Base-by-base conservation (phyloP, 2,113 vertebrate genomes). In the Etheostoma cragini region DNA sequence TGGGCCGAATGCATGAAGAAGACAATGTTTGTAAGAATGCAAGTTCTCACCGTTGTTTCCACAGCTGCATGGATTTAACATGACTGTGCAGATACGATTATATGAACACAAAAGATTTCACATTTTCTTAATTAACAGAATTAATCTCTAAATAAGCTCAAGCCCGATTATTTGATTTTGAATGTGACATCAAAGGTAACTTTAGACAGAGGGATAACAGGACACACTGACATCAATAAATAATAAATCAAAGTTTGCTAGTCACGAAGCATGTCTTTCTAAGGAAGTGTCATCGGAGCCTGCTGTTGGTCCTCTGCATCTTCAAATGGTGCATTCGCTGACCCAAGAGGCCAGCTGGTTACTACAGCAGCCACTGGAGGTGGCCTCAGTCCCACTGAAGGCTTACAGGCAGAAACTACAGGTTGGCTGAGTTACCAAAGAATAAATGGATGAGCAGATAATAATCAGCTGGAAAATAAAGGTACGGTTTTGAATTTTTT, bases 391-490 rank as follows among this genome's bases (percentile, higher is more conserved):
- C 72, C 5, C 70, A 70, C 87, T 92, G 70, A 89, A 88, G 65
- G 77, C 81, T 17, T 85, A 62, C 4, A 80, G 91, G 79, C 87
- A 93, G 70, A 86, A 87, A 81, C 54, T 92, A 72, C 93, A 94
- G 92, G 95, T 95, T 58, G 64, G 61, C 3, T 53, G 68, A 46
- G 22, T n/a, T 26, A 15, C 10, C 50, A 2, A 45, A 52, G 0
- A n/a, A 56, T 4, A 7, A 8, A 60, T 15, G 15, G 1, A 58
- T 47, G 13, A 26, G 2, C n/a, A 22, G 4, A 64, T 71, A 4
- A 35, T 12, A 65, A 80, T 53, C 16, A 22, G 21, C 56, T 54
- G n/a, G 33, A 78, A 52, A 35, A 68, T 4, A 57, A 7, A 21
- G 17, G 8, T 1, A 17, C 0, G 0, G 8, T 21, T 60, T 68